These are phyloP conservation scores for Maylandia zebra DNA, from an alignment of 2,113 vertebrate genomes.

Conservation along the genomic window DNA sequence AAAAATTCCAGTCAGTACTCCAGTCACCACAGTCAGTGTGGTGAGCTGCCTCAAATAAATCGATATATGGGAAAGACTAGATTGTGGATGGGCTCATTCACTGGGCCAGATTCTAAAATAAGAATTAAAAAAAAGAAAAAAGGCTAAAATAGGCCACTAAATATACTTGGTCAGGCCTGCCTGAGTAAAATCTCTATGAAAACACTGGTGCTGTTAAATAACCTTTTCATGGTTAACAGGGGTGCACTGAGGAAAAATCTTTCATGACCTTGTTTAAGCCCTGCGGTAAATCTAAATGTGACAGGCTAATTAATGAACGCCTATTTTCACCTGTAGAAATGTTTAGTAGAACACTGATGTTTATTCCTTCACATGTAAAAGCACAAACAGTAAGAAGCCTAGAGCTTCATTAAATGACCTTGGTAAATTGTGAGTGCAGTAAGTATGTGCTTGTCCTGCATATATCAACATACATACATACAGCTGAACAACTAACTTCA, in stretches of 20 bases:
- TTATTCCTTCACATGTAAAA: not conserved
- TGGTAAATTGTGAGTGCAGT: not conserved
- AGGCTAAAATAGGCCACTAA: not conserved
- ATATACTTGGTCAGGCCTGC: not conserved
- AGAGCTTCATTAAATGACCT: constrained; percentile 22
- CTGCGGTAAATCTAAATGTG: constrained; percentile 13
- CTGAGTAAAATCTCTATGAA: not conserved
- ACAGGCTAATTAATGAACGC: constrained; percentile 57
- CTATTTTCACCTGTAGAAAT: constrained; percentile 46
- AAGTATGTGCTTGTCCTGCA: not conserved
- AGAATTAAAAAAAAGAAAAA: fast-evolving
- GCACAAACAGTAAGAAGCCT: not conserved
- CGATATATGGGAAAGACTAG: not conserved
- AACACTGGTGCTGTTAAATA: constrained; percentile 13
- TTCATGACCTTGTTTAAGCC: constrained; percentile 45
- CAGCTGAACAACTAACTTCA: not conserved
- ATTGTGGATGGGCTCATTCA: not conserved
- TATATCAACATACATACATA: not conserved
- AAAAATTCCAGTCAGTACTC: not conserved
- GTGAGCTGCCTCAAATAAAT: not conserved
- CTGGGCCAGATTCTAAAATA: not conserved
- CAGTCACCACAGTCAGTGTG: not conserved
- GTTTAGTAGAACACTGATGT: not conserved
- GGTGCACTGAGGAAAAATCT: not conserved
- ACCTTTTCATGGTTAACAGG: not conserved